Percentiles rank a stretch among this genome's conserved stretches.
phyloP scores from a whole-genome alignment of 2,113 vertebrate species.

The Grammomys dolichurus region DNA sequence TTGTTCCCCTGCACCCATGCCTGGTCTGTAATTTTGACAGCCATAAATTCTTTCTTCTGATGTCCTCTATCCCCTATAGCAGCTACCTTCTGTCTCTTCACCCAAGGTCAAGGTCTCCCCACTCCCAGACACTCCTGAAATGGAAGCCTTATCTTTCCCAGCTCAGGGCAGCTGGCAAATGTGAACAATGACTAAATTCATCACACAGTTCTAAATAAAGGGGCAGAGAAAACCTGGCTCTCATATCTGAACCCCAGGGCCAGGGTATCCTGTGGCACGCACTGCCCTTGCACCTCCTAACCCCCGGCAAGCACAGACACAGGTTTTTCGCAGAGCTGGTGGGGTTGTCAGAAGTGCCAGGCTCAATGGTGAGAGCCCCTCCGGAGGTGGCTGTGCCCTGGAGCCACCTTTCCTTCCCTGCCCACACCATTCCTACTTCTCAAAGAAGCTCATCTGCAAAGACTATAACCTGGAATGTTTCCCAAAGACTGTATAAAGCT shows the following conservation, averaged over 20 bases:
- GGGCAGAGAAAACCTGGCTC: background rate
- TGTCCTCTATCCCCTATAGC: background rate
- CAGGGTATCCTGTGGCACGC: background rate
- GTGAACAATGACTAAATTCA: background rate
- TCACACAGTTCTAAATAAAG: background rate
- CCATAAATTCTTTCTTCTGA: background rate
- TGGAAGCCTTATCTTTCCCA: slow-evolving; percentile 50
- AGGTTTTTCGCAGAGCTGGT: background rate
- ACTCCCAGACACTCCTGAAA: background rate
- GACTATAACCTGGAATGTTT: background rate
- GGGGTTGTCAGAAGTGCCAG: background rate
- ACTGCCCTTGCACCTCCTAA: accelerated
- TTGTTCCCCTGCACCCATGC: background rate
- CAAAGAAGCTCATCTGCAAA: background rate
- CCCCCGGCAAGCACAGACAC: accelerated
- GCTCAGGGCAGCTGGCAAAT: background rate
- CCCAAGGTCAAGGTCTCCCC: background rate
- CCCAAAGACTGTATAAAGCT: background rate
- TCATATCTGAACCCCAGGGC: background rate
- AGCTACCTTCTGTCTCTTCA: background rate
- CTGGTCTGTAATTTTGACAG: background rate
- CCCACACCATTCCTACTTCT: background rate
- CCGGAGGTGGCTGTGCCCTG: background rate
- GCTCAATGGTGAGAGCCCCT: background rate
- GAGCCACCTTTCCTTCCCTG: background rate